Conservation (phyloP, 37 sponge, comb jelly and placozoan genomes). For the Hexactinellida sp. region DNA sequence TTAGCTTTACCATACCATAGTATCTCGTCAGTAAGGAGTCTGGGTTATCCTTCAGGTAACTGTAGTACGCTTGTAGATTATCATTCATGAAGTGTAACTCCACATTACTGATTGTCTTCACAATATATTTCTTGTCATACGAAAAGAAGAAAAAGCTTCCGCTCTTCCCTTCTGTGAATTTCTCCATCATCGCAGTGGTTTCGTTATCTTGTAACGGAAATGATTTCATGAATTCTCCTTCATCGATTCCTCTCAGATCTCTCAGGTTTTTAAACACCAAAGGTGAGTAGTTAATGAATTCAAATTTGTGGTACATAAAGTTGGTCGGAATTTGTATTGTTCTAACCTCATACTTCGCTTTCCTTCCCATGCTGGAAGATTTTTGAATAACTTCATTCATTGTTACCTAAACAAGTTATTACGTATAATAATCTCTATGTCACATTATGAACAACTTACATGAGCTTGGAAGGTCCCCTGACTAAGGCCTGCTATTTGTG, state of each 20-base stretch:
- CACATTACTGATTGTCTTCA: conserved; percentile 58
- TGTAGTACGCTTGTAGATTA: conserved; percentile 41
- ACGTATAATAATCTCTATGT: too few species aligned
- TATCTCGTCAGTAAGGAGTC: conserved; percentile 60
- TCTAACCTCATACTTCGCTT: background rate
- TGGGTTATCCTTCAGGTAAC: conserved; percentile 58
- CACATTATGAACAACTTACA: too few species aligned
- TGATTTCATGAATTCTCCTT: conserved; percentile 40
- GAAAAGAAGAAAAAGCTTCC: conserved; percentile 92
- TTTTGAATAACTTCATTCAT: background rate
- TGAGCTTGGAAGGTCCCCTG: background rate
- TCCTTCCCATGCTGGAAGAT: background rate
- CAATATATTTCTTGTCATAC: conserved; percentile 59
- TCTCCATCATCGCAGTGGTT: conserved; percentile 64
- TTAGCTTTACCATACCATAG: conserved; percentile 63
- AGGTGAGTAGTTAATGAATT: conserved; percentile 64
- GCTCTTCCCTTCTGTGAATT: conserved; percentile 85
- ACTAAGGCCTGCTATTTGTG: background rate
- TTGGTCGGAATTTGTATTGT: background rate
- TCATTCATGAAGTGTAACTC: conserved; percentile 47
- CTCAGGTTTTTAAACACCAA: conserved; percentile 48
- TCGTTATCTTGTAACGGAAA: conserved; percentile 52
- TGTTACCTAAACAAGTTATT: background rate
- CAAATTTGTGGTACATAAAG: conserved; percentile 24
- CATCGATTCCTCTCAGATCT: conserved; percentile 25